Evolutionary conservation across 2,113 vertebrate species (phyloP).

Genomic region (Odobenus rosmarus): DNA sequence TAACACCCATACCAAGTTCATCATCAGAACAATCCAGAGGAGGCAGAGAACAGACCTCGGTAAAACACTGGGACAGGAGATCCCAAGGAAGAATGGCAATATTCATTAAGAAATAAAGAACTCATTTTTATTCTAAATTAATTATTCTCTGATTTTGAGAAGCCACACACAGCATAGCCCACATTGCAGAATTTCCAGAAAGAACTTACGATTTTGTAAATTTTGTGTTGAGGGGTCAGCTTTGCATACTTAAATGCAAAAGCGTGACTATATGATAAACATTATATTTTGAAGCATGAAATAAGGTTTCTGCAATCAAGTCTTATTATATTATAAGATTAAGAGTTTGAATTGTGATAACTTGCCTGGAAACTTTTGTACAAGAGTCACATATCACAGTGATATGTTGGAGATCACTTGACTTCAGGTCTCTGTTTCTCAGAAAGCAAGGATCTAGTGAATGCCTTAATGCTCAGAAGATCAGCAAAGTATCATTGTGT

Average conservation of each 20-base stretch:
- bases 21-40: not conserved
- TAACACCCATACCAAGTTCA: not conserved
- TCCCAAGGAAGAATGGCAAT: not conserved
- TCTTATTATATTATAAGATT: not conserved
- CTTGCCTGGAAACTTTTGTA: not conserved
- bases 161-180: not conserved
- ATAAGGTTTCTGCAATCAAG: not conserved
- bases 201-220: not conserved
- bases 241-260: not conserved
- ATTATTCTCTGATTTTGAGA: not conserved
- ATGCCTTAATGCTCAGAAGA: not conserved
- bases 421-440: not conserved
- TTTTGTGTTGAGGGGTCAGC: not conserved
- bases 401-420: not conserved
- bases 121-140: not conserved
- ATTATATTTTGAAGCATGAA: not conserved
- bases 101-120: not conserved
- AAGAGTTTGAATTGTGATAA: not conserved
- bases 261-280: not conserved
- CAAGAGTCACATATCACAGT: not conserved
- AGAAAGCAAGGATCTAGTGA: not conserved
- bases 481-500: not conserved
- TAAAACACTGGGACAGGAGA: not conserved
- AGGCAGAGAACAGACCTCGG: not conserved
- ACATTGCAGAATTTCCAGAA: not conserved